Base-by-base conservation (phyloP, 2,113 vertebrate genomes). In the Gadus chalcogrammus region DNA sequence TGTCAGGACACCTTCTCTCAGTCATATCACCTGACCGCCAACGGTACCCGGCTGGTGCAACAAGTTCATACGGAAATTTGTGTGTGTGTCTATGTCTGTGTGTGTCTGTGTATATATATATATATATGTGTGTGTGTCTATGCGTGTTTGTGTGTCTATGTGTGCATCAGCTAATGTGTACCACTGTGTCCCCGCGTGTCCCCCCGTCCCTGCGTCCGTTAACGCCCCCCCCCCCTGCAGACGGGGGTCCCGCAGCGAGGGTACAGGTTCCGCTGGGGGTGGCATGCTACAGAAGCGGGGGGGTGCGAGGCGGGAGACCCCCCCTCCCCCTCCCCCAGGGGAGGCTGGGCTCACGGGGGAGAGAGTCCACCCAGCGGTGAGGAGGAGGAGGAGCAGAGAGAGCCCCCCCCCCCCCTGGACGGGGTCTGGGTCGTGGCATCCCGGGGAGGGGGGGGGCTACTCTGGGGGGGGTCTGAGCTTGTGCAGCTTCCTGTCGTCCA, bases 401-500 rank as follows among this genome's bases (percentile, higher is more conserved):
- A 5, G 16, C 12, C 2, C 59, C 56, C 71, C 77, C 56, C 71
- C 75, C 79, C n/a, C n/a, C n/a, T 12, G 61, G 64, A 74, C 67
- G 69, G 75, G 65, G 70, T 66, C 70, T 20, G 69, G 73, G 67
- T n/a, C 38, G 38, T 82, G 83, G 82, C 82, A 66, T 65, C n/a
- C 71, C 88, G 81, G 81, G 9, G 64, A 56, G 68, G 5, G 28
- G 16, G 18, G 67, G 52, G 76, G 66, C 82, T 94, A 94, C 73
- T 97, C 93, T 0, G 93, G 93, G 11, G 96, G 96, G 0, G 94
- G 95, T 27, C 95, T 93, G 67, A 98, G 91, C 80, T 91, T 94
- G 84, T 93, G 92, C 68, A 98, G 91, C 82, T 97, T 94, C 80
- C 82, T 90, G 1, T 96, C 95, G 4, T 98, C 96, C 74, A 99